Percentiles rank a stretch among this genome's conserved stretches.
These are phyloP conservation scores for Gorilla gorilla DNA, from an alignment of 2,113 vertebrate species.

Conservation along the genomic window DNA sequence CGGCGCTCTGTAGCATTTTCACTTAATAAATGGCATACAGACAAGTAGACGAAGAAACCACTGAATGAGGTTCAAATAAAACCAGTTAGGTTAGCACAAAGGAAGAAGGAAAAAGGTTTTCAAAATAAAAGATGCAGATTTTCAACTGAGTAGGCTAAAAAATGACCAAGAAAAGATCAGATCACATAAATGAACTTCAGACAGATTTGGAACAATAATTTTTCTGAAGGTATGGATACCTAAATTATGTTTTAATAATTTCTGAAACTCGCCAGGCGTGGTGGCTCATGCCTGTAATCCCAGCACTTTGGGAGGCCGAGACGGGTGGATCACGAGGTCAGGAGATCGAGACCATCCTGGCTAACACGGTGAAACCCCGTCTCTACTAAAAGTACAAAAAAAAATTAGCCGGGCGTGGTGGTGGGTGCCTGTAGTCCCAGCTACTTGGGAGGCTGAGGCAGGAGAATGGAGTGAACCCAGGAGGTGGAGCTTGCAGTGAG, in stretches of 20 bases:
- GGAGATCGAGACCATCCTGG: too few species aligned
- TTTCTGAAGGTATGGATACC: neutral
- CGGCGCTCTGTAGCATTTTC: neutral
- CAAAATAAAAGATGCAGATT: neutral
- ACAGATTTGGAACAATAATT: conserved; percentile 11
- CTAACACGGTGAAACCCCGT: too few species aligned
- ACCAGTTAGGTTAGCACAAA: neutral
- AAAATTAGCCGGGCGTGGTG: too few species aligned
- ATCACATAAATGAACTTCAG: neutral
- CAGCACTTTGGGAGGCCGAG: too few species aligned
- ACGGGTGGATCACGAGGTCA: too few species aligned
- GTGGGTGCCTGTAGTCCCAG: too few species aligned
- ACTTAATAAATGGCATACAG: neutral
- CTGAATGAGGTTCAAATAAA: neutral
- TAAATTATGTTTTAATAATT: neutral
- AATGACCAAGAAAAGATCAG: neutral
- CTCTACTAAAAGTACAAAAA: too few species aligned
- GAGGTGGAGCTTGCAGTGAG: too few species aligned
- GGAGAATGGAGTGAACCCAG: too few species aligned
- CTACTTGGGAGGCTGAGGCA: too few species aligned
- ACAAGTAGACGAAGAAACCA: conserved; percentile 2
- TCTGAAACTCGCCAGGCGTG: neutral
- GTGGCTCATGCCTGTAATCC: too few species aligned
- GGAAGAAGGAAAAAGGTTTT: neutral
- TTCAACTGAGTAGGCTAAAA: neutral